phyloP scores from a whole-genome alignment of 2,113 vertebrate species.

The Aramus guarauna region DNA sequence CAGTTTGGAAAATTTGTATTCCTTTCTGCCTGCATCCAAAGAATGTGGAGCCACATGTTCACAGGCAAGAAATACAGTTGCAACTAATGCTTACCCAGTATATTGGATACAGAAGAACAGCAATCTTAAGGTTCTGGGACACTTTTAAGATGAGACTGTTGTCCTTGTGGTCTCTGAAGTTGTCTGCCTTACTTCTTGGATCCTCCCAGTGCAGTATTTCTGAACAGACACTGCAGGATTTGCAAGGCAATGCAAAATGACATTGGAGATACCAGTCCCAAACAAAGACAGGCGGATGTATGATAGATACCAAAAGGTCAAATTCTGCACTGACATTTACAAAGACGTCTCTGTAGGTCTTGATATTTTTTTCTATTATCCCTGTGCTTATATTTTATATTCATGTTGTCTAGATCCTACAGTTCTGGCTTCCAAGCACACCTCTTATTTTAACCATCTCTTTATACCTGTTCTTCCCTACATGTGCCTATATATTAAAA shows the following conservation, averaged over 20 bases:
- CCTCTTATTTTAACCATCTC: neutral
- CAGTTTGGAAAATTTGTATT: neutral
- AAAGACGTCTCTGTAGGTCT: slow-evolving; percentile 35
- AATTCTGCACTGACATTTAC: slow-evolving; percentile 60
- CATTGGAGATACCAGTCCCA: slow-evolving; percentile 3
- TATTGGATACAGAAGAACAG: neutral
- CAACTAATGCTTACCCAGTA: neutral
- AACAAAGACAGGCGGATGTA: slow-evolving; percentile 38
- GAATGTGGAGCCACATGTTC: neutral
- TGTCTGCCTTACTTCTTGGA: neutral
- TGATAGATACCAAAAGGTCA: slow-evolving; percentile 60
- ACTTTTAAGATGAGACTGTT: neutral
- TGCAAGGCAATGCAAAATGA: slow-evolving; percentile 17
- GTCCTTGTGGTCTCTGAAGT: neutral
- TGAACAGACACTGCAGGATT: neutral
- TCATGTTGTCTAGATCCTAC: slow-evolving; percentile 9
- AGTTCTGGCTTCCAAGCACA: neutral
- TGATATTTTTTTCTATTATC: slow-evolving; percentile 51
- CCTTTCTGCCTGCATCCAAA: neutral
- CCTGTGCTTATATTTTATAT: slow-evolving; percentile 34
- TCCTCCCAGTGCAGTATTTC: neutral
- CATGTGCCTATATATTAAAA: neutral
- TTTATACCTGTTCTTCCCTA: neutral
- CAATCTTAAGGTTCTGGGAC: neutral
- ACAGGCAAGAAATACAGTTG: neutral